Evolutionary conservation across 2,113 vertebrate genomes (phyloP), one percentile per base, ranked within the genome.

Genomic region (Xenopus laevis): DNA sequence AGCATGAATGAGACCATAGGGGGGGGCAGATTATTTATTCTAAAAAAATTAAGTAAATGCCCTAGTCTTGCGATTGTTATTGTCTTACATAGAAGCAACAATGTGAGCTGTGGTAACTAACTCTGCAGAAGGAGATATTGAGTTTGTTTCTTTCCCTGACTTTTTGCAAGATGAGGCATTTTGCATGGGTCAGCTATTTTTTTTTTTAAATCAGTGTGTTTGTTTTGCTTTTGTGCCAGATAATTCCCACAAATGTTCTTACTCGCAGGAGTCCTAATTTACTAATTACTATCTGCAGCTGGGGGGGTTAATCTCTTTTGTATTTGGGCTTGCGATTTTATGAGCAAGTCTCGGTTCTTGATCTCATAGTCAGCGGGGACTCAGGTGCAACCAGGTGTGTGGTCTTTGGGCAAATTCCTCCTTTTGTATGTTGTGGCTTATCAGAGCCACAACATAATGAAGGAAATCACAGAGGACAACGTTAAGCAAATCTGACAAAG

Each of bases 381-480:
- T 68, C 65, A 67, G 72, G 72, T 68, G 65, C 65, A 61, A 23
- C 65, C 57, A 75, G 72, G 72, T 75, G 72, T 68, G 65, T 68
- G 72, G 72, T 75, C 72, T 75, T 16, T 40, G 72, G 45, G 67
- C 52, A 74, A 52, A 74, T 61, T 55, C 64, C 57, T 61, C 72
- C 72, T 68, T 62, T 62, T 40, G 46, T n/a, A 33, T n/a, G 20
- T 62, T 61, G 66, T 60, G 68, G 40, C 47, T 62, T 58, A 62
- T 75, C 52, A 68, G 68, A 68, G 47, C 33, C 8, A 47, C 46
- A 30, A 30, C 44, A 60, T 55, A 75, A 75, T 68, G 45, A 58
- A 27, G 53, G 7, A 59, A 61, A 67, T 53, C 65, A 40, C 12
- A 5, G 13, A 65, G 63, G 44, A 65, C 46, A 17, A 74, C 55